Conservation (phyloP, 1,140 invertebrate genomes). For the Eueides isabella region DNA sequence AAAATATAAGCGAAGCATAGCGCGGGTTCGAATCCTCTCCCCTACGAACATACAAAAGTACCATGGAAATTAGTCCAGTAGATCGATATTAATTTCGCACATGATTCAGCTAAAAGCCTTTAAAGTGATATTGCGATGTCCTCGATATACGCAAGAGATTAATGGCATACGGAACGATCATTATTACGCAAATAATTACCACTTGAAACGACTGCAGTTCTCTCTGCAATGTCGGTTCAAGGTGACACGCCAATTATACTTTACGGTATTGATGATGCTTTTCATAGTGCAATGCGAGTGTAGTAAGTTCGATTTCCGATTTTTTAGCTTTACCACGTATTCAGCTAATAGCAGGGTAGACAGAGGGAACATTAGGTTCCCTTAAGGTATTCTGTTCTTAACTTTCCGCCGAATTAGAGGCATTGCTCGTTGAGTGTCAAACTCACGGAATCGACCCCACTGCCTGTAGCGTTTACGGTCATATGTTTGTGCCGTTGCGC, state of each 20-base stretch:
- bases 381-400: too few species aligned
- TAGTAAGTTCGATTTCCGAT: too few species aligned
- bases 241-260: slow-evolving; percentile 6
- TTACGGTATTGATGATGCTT: background rate
- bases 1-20: too few species aligned
- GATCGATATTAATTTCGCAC: background rate
- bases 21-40: too few species aligned
- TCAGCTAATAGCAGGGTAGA: too few species aligned
- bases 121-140: slow-evolving; percentile 7
- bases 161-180: background rate
- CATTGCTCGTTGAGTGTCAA: too few species aligned
- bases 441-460: too few species aligned
- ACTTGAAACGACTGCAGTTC: slow-evolving; percentile 8
- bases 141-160: slow-evolving; percentile 2
- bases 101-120: background rate
- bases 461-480: too few species aligned
- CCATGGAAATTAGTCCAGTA: background rate
- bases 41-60: background rate
- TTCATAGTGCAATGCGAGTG: background rate
- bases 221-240: slow-evolving; percentile 20
- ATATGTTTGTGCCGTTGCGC: too few species aligned
- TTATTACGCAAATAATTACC: slow-evolving; percentile 16
- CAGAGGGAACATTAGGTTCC: too few species aligned
- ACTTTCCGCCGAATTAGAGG: too few species aligned
- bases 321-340: too few species aligned